Evolutionary conservation across 1,140 invertebrate species (phyloP), one percentile per base, ranked within the genome.

Genomic region (Zaprionus inermis): DNA sequence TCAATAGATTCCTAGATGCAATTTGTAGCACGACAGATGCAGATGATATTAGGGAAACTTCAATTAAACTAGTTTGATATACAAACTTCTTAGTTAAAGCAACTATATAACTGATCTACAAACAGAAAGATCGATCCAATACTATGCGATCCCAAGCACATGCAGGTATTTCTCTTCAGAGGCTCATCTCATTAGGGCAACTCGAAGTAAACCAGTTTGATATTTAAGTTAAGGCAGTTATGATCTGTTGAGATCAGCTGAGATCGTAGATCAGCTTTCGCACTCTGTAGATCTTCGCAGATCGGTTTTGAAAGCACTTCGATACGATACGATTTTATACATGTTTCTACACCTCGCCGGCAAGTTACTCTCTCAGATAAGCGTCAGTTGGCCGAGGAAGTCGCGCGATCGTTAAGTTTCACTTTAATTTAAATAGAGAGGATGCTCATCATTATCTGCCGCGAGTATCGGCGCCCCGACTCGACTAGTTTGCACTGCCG

Each of bases 361-460:
- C 12, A 1, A 3, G 38, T 16, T 9, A 16, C 38, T 41, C 38
- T 41, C 6, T 5, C 38, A 44, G 7, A 16, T 44, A 44, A 44
- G 7, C 9, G 2, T 16, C 18, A 0, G 44, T 22, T 46, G n/a
- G 32, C 30, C 7, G 30, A 69, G 71, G 64, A 73, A 73, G 36
- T 56, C 24, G 51, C 3, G n/a, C 32, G 54, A 56, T 65, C 38
- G 36, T 20, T 28, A 54, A 44, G 38, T 60, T 60, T 20, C 49
- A 67, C 56, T 60, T 73, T 68, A 46, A 49, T 12, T 68, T 68
- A 55, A 56, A 73, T 61, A 59, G 57, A 73, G 71, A 73, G 71
- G 71, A 73, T 73, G 71, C 51, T 69, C 65, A 56, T 72, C 56
- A 72, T 72, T 68, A 72, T 60, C 63, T 41, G 58, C 32, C 30